Evolutionary conservation across 2,888 invertebrate genomes (phyloP).

Genomic region (Ophion ventricosus): DNA sequence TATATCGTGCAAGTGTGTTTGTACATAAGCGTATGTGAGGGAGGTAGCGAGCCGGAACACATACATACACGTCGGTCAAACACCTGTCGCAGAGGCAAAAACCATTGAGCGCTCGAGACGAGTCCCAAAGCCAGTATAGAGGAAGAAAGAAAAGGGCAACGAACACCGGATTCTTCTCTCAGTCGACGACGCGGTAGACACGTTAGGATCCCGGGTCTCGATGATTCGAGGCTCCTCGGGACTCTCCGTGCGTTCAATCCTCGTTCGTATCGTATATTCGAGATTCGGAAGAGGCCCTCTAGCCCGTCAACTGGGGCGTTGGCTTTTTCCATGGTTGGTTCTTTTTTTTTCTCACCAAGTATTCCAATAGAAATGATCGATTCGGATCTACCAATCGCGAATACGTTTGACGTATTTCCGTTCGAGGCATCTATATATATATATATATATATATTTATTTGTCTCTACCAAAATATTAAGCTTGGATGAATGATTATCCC

Average conservation of each 20-base stretch:
- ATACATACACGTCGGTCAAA: conserved; percentile 37
- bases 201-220: background rate
- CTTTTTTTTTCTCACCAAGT: background rate
- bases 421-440: too few species aligned
- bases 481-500: too few species aligned
- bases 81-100: conserved; percentile 45
- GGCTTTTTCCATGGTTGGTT: background rate
- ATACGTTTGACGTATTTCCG: too few species aligned
- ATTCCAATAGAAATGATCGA: too few species aligned
- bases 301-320: background rate
- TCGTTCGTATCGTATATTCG: background rate
- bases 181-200: background rate
- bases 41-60: conserved; percentile 10
- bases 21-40: background rate
- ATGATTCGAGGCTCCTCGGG: background rate
- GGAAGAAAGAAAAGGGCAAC: background rate
- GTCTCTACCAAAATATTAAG: too few species aligned
- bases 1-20: background rate
- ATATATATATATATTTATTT: too few species aligned
- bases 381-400: too few species aligned
- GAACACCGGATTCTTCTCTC: background rate
- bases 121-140: background rate
- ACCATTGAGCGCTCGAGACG: background rate
- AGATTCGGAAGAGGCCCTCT: background rate
- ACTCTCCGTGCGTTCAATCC: background rate